Conservation (phyloP, 1,140 invertebrate species). For the Dendroctonus valens region DNA sequence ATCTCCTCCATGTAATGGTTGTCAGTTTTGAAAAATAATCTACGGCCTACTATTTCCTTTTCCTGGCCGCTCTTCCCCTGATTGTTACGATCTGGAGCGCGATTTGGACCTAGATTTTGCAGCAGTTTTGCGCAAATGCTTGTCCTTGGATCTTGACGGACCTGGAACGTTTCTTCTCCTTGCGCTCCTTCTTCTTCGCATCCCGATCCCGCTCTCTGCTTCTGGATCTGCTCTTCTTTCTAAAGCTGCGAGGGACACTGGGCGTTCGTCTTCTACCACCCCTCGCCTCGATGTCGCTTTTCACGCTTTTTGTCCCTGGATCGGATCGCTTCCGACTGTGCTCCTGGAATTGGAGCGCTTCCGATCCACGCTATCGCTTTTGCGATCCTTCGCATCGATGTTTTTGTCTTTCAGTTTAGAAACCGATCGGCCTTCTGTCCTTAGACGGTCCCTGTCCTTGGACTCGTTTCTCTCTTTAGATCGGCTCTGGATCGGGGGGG, state of each 20-base stretch:
- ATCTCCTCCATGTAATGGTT: slow-evolving; percentile 92
- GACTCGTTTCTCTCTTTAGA: slow-evolving; percentile 46
- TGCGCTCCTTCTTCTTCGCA: slow-evolving; percentile 43
- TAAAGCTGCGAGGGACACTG: slow-evolving; percentile 43
- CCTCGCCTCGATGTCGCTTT: slow-evolving; percentile 48
- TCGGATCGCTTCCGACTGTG: slow-evolving; percentile 50
- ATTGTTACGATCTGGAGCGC: slow-evolving; percentile 49
- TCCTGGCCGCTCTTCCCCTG: slow-evolving; percentile 49
- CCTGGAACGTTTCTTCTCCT: slow-evolving; percentile 39
- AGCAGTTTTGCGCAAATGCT: not conserved
- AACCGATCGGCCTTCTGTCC: slow-evolving; percentile 42
- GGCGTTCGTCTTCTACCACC: slow-evolving; percentile 51
- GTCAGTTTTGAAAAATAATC: slow-evolving; percentile 87
- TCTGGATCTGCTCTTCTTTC: slow-evolving; percentile 41
- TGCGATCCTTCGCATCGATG: slow-evolving; percentile 43
- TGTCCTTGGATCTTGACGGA: slow-evolving; percentile 36
- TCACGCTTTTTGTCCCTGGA: slow-evolving; percentile 51
- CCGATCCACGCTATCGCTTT: slow-evolving; percentile 42
- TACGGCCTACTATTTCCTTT: too few relatives aligned
- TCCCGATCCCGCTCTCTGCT: slow-evolving; percentile 40
- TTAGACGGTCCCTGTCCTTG: slow-evolving; percentile 52
- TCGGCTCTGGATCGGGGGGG: slow-evolving; percentile 31
- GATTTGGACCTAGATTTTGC: slow-evolving; percentile 18
- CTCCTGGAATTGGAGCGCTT: slow-evolving; percentile 51
- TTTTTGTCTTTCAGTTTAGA: slow-evolving; percentile 30